phyloP scores from a whole-genome alignment of 2,797 vertebrate species.

The Danio jaintianensis region DNA sequence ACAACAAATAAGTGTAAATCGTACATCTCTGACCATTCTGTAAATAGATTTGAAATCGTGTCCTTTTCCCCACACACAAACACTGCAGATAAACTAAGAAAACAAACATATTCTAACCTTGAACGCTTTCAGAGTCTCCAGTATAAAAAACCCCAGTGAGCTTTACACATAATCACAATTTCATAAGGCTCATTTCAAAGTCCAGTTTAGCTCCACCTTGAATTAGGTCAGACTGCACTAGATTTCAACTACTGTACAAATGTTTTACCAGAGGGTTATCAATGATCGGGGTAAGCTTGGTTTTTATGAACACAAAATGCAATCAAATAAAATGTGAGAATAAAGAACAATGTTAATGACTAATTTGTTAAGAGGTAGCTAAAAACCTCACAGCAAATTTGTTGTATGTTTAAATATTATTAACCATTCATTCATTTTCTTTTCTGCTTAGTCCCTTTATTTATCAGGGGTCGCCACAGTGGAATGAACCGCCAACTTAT shows the following conservation, averaged over 20 bases:
- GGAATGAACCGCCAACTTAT: too few relatives aligned
- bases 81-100: conserved; percentile 16
- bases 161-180: conserved; percentile 3
- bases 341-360: too few relatives aligned
- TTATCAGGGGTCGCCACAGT: too few relatives aligned
- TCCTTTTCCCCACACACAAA: not conserved
- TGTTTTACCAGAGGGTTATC: not conserved
- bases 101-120: conserved; percentile 30
- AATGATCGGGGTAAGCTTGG: too few relatives aligned
- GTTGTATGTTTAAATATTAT: too few relatives aligned
- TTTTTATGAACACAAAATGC: too few relatives aligned
- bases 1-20: not conserved
- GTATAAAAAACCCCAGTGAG: not conserved
- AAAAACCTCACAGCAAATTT: too few relatives aligned
- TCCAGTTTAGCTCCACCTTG: not conserved
- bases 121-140: not conserved
- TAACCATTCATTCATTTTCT: too few relatives aligned
- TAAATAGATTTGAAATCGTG: not conserved
- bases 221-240: not conserved
- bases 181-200: conserved; percentile 24
- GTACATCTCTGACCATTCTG: too few relatives aligned
- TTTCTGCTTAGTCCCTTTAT: too few relatives aligned
- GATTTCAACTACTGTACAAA: not conserved
- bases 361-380: too few relatives aligned
- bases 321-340: too few relatives aligned